Conservation (phyloP, 2,113 vertebrate species). For the Rafetus swinhoei region DNA sequence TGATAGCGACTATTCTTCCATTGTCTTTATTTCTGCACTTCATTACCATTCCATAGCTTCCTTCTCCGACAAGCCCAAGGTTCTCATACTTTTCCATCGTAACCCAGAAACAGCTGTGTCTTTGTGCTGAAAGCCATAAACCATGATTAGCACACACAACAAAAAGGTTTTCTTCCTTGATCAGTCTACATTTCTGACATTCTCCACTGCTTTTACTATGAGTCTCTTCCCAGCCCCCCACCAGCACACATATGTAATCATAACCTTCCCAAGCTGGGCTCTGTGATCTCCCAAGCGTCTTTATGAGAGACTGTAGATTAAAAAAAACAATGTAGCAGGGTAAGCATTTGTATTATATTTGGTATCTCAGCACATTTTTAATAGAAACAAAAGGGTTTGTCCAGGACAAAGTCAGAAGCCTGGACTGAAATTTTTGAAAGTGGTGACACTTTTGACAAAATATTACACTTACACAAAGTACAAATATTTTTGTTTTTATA, state of each 20-base stretch:
- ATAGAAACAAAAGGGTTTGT: not conserved
- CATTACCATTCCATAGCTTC: constrained; percentile 87
- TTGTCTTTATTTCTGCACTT: constrained; percentile 85
- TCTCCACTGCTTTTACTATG: not conserved
- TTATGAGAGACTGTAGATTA: not conserved
- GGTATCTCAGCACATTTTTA: not conserved
- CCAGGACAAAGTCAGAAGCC: not conserved
- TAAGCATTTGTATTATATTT: not conserved
- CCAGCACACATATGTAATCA: not conserved
- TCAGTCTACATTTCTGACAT: not conserved
- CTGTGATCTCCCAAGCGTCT: not conserved
- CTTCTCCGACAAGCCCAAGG: constrained; percentile 85
- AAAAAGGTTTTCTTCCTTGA: not conserved
- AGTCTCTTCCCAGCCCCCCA: not conserved
- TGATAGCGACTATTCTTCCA: constrained; percentile 86
- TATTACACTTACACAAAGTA: not conserved
- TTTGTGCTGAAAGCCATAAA: constrained; percentile 41
- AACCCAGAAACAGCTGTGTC: constrained; percentile 25
- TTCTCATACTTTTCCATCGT: constrained; percentile 85
- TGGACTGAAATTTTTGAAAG: not conserved
- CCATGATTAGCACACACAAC: not conserved
- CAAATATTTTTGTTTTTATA: not conserved
- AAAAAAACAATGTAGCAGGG: not conserved
- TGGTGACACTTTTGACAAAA: not conserved
- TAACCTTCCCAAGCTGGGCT: not conserved